phyloP scores from a whole-genome alignment of 2,888 invertebrate species.

The Nomada goodeniana region DNA sequence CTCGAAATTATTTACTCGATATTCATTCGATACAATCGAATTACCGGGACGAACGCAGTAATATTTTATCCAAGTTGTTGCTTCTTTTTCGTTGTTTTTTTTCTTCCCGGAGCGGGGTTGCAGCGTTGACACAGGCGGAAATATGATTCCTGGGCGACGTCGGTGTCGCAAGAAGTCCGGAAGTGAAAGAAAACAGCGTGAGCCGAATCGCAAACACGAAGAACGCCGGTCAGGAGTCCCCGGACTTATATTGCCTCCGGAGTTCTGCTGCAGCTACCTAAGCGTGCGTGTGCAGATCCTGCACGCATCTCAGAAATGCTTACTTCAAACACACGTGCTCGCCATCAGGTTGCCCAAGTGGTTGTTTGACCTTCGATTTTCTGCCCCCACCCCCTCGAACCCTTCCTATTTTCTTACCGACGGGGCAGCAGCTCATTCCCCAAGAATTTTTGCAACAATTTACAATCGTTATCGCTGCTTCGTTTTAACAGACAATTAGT shows the following conservation, averaged over 20 bases:
- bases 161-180: conserved; percentile 24
- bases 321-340: conserved; percentile 64
- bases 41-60: too few species aligned
- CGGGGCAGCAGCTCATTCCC: background rate
- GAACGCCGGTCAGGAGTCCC: conserved; percentile 8
- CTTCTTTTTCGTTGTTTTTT: too few species aligned
- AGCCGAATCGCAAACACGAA: conserved; percentile 22
- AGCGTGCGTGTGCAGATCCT: conserved; percentile 40
- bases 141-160: background rate
- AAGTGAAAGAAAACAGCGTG: conserved; percentile 32
- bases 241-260: conserved; percentile 30
- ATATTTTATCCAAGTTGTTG: too few species aligned
- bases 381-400: conserved; percentile 1
- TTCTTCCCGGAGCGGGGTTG: background rate
- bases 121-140: background rate
- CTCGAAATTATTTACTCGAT: too few species aligned
- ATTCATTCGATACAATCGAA: too few species aligned
- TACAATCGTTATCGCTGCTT: too few species aligned
- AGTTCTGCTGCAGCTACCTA: conserved; percentile 26
- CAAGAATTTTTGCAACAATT: too few species aligned
- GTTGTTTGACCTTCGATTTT: conserved; percentile 41
- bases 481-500: too few species aligned
- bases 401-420: background rate
- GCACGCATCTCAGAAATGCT: conserved; percentile 41
- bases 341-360: conserved; percentile 56